phyloP scores from a whole-genome alignment of 2,113 vertebrate species.

The Ornithorhynchus anatinus region DNA sequence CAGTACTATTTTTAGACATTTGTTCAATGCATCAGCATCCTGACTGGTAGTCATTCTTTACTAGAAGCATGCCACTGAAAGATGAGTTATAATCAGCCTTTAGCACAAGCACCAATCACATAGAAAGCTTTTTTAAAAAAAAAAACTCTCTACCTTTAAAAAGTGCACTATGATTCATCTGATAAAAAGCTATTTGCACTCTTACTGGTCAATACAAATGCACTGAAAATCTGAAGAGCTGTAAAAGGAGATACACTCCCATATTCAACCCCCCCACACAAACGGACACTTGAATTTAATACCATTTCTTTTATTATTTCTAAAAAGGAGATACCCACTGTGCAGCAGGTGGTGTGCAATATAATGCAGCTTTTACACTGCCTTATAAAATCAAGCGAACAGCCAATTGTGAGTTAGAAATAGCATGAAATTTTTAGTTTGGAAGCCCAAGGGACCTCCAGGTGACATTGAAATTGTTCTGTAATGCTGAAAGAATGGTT shows the following conservation, averaged over 20 bases:
- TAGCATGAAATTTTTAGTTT: background rate
- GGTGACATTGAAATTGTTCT: background rate
- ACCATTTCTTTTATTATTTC: background rate
- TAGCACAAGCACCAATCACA: too few relatives aligned
- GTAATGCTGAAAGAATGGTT: background rate
- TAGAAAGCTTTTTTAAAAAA: too few relatives aligned
- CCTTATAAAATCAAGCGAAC: background rate
- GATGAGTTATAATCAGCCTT: too few relatives aligned
- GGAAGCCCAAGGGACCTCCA: background rate
- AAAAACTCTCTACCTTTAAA: too few relatives aligned
- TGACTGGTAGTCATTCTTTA: too few relatives aligned
- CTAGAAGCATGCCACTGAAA: too few relatives aligned
- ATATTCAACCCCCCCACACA: background rate
- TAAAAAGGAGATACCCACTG: background rate
- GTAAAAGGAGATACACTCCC: background rate
- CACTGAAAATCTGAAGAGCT: background rate
- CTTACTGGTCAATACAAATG: background rate
- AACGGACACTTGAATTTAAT: too few relatives aligned
- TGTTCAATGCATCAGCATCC: too few relatives aligned
- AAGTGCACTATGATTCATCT: background rate
- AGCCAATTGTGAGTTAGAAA: background rate
- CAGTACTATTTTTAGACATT: too few relatives aligned
- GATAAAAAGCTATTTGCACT: background rate
- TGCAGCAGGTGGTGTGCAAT: background rate
- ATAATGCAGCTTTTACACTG: background rate